Base-by-base conservation (phyloP, 2,888 invertebrate genomes). In the Pecten maximus region DNA sequence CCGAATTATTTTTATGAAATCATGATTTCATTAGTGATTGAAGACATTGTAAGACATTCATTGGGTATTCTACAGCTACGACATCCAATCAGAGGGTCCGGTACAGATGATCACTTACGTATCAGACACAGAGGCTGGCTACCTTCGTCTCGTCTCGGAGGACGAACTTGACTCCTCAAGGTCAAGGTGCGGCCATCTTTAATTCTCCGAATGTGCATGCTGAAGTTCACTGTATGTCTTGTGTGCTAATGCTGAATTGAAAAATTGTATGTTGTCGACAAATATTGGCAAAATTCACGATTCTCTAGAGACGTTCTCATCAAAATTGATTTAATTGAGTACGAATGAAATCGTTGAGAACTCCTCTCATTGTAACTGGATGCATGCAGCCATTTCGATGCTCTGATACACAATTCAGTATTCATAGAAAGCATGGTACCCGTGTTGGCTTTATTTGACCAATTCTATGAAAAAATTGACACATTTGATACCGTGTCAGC, bases 21-120 rank as follows among this genome's bases (percentile, higher is more conserved):
- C 8, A 35, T 74, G 35, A 87, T 44, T 87, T 87, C n/a, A 87
- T 87, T 2, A 2, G 12, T 60, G 6, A 86, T 23, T 40, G 40
- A 44, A 10, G 6, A 40, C n/a, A 23, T 10, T 28, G 15, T 54
- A 40, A 74, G 28, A 40, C 89, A 23, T 44, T 44, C 86, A 23
- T 88, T 23, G 87, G 50, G 23, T 90, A 44, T 88, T n/a, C 40
- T 28, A 89, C 90, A 95, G 94, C 90, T 96, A 96, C 92, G 96
- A 95, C 90, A 94, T 96, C 60, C 95, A 95, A 90, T 92, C 93
- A 48, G 95, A 94, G 90, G 95, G 95, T 28, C 95, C 95, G 35
- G 95, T 96, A 40, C 96, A 96, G 91, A 95, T 95, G 93, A 96
- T 96, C 91, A 94, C 94, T 89, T 96, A 96, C 91, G 95, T 94